These are phyloP conservation scores for Tetragonula carbonaria DNA, from an alignment of 2,888 invertebrate genomes.

Conservation along the genomic window DNA sequence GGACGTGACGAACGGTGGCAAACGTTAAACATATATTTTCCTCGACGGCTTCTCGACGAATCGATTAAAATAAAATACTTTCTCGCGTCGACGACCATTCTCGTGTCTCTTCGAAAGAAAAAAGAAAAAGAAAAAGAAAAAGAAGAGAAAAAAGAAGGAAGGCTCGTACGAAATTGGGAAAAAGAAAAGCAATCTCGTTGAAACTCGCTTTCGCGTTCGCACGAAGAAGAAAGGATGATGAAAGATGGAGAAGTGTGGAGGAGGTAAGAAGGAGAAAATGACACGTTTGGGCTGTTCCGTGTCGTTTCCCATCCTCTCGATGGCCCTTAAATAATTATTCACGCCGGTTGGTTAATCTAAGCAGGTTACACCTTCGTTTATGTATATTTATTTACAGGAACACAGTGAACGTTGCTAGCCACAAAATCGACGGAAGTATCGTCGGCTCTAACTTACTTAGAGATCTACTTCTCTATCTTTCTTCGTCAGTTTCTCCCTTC, in stretches of 20 bases:
- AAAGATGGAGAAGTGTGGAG: slow-evolving; percentile 31
- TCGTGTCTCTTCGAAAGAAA: slow-evolving; percentile 6
- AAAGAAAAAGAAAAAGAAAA: no score
- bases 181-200: neutral
- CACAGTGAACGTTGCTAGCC: slow-evolving; percentile 56
- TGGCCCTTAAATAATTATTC: slow-evolving; percentile 23
- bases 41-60: slow-evolving; percentile 19
- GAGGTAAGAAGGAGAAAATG: slow-evolving; percentile 19
- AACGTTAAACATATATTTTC: slow-evolving; percentile 7
- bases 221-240: neutral
- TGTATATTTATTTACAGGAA: slow-evolving; percentile 71
- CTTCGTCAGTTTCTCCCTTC: no score
- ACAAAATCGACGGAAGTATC: slow-evolving; percentile 34
- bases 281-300: slow-evolving; percentile 26
- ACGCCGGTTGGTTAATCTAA: slow-evolving; percentile 50
- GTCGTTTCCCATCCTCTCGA: slow-evolving; percentile 11
- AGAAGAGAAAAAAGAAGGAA: slow-evolving; percentile 4
- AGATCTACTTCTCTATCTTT: neutral
- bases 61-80: slow-evolving; percentile 52
- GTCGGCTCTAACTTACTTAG: neutral
- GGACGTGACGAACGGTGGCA: neutral
- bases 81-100: slow-evolving; percentile 30
- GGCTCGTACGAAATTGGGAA: slow-evolving; percentile 14
- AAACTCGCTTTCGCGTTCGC: neutral
- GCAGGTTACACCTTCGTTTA: slow-evolving; percentile 65